Base-by-base conservation (phyloP, 1,140 invertebrate species). In the Bilobella aurantiaca region DNA sequence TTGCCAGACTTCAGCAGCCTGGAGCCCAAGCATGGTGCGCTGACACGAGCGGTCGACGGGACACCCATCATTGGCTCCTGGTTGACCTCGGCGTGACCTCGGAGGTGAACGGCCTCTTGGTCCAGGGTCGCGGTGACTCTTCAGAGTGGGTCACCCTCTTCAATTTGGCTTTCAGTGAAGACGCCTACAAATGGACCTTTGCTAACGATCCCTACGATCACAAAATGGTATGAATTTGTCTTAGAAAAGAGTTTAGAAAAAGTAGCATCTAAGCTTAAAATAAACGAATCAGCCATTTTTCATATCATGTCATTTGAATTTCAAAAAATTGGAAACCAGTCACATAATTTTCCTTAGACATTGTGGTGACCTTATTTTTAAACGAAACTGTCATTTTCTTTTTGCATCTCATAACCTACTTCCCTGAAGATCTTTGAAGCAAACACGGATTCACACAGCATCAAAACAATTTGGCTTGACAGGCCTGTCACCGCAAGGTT, bases 11-110 rank as follows among this genome's bases (percentile, higher is more conserved):
- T 1, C 82, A 82, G 71, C 77, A 79, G 27, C 77, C 78, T 2
- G 79, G 79, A 32, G 32, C 56, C 37, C 69, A 68, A 37, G 71
- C 68, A 8, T 69, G 67, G 68, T 73, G 71, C 61, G 71, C 71
- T 31, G 25, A 64, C 12, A n/a, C n/a, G n/a, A 58, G 62, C 53
- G 29, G 61, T 16, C 61, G 66, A 3, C 77, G 77, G 1, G 76
- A 80, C 0, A 79, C 78, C 12, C 59, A 62, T 27, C 82, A 84
- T 70, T 84, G 82, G 82, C 74, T 84, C 18, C 80, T 83, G 64
- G 75, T 79, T 23, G 69, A 79, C 61, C 73, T 79, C 30, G 78
- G 78, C 5, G 81, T 82, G 1, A 76, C 77, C 0, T 79, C 82
- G 0, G 49, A 68, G 64, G 70, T 73, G 30, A 68, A 63, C 21